Evolutionary conservation across 2,797 vertebrate species (phyloP), one percentile per base, ranked within the genome.

Genomic region (Leuciscus waleckii): DNA sequence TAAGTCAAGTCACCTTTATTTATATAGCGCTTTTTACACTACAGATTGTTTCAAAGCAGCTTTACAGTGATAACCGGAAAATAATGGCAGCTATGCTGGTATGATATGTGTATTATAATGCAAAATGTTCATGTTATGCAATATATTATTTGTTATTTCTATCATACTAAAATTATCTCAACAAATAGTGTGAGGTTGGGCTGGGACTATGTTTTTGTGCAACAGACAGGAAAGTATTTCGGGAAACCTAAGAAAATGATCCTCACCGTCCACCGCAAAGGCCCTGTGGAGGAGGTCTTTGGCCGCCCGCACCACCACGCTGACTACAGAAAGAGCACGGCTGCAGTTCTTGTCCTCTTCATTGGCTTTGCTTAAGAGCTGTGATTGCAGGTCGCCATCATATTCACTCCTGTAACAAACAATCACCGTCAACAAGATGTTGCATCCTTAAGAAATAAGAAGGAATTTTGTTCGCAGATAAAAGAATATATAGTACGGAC

Each of bases 271-370:
- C 29, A 99, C 98, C 91, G 98, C 97, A 91, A 99, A 98, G 51
- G 98, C 98, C 90, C 98, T 95, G 91, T 99, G 97, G 85, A 99
- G 94, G 78, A 99, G 96, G 91, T 99, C 98, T 91, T 99, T 99
- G 39, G 98, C 98, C 29, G 98, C 97, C 90, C 97, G 95, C 76
- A 98, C 97, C 89, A 99, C 98, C 79, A 98, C 97, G 43, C 97
- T 98, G 85, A 99, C 98, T 4, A 99, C 98, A 87, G 98, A 99
- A 37, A 99, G 96, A 68, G 98, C 96, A 85, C 98, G 95, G 93
- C 97, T 98, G 90, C 98, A 99, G 90, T 99, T 99, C 93, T 99
- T 99, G 91, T 99, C 98, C 91, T 99, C 98, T 92, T 99, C 98
- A 39, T 99, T 99, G 87, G 98, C 98, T 96, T 99, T 99, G 92